Evolutionary conservation across 2,113 vertebrate genomes (phyloP).

Genomic region (Mesembrinibis cayennensis): DNA sequence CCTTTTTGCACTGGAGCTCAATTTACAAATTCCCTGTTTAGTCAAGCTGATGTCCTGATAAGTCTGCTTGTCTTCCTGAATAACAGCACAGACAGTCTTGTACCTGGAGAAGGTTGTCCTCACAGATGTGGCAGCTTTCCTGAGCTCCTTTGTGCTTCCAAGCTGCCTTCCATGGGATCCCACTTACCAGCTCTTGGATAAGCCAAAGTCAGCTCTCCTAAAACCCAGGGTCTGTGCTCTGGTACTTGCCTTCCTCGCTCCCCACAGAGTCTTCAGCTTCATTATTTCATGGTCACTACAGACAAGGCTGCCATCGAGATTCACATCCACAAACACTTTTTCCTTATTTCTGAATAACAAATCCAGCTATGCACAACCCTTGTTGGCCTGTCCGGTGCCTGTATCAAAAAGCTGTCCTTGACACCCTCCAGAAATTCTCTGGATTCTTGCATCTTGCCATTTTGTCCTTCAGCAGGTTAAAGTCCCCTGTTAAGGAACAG

Average conservation of each 20-base stretch:
- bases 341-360: neutral
- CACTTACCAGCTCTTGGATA: neutral
- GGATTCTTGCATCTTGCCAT: neutral
- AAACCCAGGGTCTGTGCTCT: neutral
- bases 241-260: neutral
- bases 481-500: neutral
- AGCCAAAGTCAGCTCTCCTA: neutral
- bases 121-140: neutral
- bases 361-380: neutral
- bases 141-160: neutral
- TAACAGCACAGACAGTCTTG: neutral
- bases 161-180: neutral
- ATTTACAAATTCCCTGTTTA: neutral
- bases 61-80: neutral
- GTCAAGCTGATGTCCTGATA: neutral
- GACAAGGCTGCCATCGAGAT: neutral
- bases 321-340: neutral
- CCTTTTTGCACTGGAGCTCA: neutral
- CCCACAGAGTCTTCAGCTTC: neutral
- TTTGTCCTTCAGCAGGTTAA: neutral
- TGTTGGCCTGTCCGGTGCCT: neutral
- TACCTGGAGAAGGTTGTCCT: neutral
- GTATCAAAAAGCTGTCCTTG: neutral
- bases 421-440: neutral
- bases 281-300: neutral